A percentile compares a stretch with the other conserved stretches of the same genome.
Conservation (phyloP, 2,888 invertebrate species). For the Hypena proboscidalis region DNA sequence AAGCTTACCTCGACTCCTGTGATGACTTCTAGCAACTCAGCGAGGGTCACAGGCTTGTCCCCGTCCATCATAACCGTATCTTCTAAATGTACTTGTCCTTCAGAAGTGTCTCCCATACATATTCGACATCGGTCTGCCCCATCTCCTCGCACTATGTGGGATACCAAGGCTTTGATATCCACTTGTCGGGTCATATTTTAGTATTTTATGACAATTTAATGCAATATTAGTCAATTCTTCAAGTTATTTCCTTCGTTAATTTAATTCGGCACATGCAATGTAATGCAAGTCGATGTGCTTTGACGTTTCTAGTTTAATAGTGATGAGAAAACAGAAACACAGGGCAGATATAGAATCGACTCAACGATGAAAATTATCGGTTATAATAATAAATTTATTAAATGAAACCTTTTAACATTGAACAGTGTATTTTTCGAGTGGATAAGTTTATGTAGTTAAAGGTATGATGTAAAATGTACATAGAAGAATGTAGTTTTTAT, state of each 20-base stretch:
- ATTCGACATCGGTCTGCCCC: constrained; percentile 76
- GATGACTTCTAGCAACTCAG: constrained; percentile 71
- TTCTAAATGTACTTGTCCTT: constrained; percentile 75
- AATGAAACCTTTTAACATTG: no score
- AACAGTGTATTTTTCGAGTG: no score
- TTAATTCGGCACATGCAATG: constrained; percentile 26
- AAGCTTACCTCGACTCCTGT: constrained; percentile 74
- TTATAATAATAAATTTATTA: no score
- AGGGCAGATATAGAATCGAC: no score
- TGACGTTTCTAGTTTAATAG: constrained; percentile 25
- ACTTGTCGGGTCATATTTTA: constrained; percentile 70
- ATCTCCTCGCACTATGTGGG: constrained; percentile 77
- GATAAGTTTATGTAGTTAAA: no score
- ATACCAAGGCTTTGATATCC: constrained; percentile 74
- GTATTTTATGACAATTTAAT: constrained; percentile 6
- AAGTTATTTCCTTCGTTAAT: constrained; percentile 13
- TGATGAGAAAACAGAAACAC: no score
- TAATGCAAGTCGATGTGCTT: constrained; percentile 9
- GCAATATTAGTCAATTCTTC: constrained; percentile 1
- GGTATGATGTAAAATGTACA: no score
- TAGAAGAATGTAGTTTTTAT: no score
- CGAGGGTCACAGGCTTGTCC: constrained; percentile 70
- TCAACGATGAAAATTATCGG: no score
- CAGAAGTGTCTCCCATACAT: constrained; percentile 77
- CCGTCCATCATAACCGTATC: constrained; percentile 80